Base-by-base conservation (phyloP, 2,113 vertebrate genomes). In the Archocentrus centrarchus region DNA sequence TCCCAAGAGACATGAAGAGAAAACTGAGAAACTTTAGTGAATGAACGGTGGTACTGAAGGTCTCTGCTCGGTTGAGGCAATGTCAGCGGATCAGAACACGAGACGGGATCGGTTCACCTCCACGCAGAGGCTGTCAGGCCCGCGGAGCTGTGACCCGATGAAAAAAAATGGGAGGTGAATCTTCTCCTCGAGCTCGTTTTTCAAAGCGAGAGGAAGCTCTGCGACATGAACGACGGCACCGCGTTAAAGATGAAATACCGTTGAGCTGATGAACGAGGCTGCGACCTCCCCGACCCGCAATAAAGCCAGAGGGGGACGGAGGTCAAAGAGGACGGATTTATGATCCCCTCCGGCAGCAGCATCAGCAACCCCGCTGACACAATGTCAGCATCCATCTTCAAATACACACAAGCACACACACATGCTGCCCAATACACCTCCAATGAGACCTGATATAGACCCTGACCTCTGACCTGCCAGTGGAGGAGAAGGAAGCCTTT, bases 281-380 rank as follows among this genome's bases (percentile, higher is more conserved):
- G 24, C 9, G 60, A 79, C 81, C 86, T 79, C 20, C 2, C 13
- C 13, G 76, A 90, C 90, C 85, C 20, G 24, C 79, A 59, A 50
- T 87, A 80, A 86, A 86, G 79, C 55, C 57, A 2, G 53, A 79
- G 77, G 77, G 70, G 87, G 80, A 27, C 37, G 11, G 79, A 84
- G 85, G 90, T 89, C 92, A 84, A 75, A 53, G 63, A 53, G 75
- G 85, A 84, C 58, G 11, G 86, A 90, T 91, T 91, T 91, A 90
- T 68, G 76, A 59, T 59, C 3, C 24, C 59, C 11, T 11, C 7
- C 1, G 9, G 57, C 57, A 11, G 35, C 35, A n/a, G 59, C 59
- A 17, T 32, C 76, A 81, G 68, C 68, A 55, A n/a, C 68, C 30
- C 27, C 10, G 2, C 18, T 73, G 47, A 55, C 27, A 55, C 53